Evolutionary conservation across 2,797 vertebrate species (phyloP).

Genomic region (Graptemys geographica): DNA sequence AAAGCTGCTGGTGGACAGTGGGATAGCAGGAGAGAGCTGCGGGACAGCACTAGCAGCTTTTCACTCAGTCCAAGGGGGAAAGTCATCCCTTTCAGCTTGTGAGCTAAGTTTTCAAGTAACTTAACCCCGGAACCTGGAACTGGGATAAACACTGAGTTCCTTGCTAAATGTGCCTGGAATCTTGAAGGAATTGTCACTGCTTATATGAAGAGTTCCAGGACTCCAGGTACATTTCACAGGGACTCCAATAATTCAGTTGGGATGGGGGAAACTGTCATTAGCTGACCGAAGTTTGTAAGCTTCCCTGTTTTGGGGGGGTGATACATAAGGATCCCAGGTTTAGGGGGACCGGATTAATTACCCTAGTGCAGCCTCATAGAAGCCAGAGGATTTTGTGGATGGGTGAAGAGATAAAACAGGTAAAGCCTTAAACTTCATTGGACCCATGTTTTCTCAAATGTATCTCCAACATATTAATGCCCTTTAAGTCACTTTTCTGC

Average conservation of each 20-base stretch:
- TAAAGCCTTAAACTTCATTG: background rate
- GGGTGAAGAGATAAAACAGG: background rate
- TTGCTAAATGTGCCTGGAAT: background rate
- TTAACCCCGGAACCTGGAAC: background rate
- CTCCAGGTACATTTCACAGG: background rate
- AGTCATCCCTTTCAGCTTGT: too few relatives aligned
- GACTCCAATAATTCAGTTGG: background rate
- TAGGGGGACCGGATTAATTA: background rate
- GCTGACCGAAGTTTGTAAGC: background rate
- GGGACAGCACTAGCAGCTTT: background rate
- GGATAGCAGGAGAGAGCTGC: background rate
- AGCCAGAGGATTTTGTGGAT: background rate
- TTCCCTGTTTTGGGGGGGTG: background rate
- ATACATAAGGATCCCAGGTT: background rate
- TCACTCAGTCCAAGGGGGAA: background rate
- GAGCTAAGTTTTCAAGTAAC: background rate
- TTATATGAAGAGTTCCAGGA: constrained; percentile 43
- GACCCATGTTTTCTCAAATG: background rate
- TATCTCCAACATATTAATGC: fast-evolving
- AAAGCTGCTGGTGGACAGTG: background rate
- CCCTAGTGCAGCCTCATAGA: background rate
- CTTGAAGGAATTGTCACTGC: background rate
- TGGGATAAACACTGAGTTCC: background rate
- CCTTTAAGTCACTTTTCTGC: background rate
- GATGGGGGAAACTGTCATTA: background rate